These are phyloP conservation scores for Leucopsar rothschildi DNA, from an alignment of 2,113 vertebrate genomes.

Conservation along the genomic window DNA sequence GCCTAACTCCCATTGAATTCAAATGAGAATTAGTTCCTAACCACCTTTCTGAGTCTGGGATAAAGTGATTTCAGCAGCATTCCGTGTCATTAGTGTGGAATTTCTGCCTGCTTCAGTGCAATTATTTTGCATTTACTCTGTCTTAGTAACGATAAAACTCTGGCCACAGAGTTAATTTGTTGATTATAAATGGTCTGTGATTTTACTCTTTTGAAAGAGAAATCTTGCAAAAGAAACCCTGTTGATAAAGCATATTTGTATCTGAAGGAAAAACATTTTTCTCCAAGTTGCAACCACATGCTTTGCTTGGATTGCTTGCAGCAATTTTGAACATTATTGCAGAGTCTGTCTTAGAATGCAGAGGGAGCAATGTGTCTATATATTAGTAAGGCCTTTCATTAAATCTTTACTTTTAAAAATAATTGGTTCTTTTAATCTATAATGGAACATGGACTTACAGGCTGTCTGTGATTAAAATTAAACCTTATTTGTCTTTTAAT, in stretches of 20 bases:
- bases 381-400: conserved; percentile 66
- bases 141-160: not conserved
- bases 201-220: not conserved
- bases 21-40: conserved; percentile 31
- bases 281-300: not conserved
- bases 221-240: not conserved
- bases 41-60: not conserved
- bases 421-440: conserved; percentile 75
- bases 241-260: conserved; percentile 1
- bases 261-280: not conserved
- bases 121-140: conserved; percentile 34
- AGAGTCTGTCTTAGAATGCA: conserved; percentile 33
- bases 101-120: conserved; percentile 6
- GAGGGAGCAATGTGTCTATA: conserved; percentile 22
- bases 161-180: conserved; percentile 6
- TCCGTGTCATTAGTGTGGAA: not conserved
- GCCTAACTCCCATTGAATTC: conserved; percentile 10
- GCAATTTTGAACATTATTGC: not conserved
- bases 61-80: not conserved
- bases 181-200: conserved; percentile 15
- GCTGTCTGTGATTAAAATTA: conserved; percentile 77
- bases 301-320: conserved; percentile 8
- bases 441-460: conserved; percentile 68
- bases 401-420: conserved; percentile 71
- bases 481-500: conserved; percentile 79